A percentile compares a stretch with the other conserved stretches of the same genome.
Evolutionary conservation across 2,113 vertebrate species (phyloP).

Genomic region (Hippocampus comes): DNA sequence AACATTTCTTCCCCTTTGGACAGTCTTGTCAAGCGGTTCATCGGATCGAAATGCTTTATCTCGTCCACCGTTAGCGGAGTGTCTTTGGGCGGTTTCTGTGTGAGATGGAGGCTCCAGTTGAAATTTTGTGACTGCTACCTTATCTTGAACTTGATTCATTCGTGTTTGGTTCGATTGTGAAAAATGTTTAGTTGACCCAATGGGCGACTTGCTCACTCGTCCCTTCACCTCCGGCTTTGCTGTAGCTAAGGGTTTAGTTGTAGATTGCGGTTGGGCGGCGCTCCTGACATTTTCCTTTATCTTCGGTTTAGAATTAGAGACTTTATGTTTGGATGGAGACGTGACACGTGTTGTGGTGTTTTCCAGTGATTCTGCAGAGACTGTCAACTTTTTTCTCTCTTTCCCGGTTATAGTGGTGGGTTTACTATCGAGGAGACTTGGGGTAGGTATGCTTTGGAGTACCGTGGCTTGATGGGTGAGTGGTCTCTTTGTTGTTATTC

Average conservation of each 20-base stretch:
- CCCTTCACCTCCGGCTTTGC: constrained; percentile 28
- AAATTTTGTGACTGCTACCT: constrained; percentile 50
- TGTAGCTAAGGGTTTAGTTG: constrained; percentile 13
- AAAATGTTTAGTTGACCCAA: constrained; percentile 27
- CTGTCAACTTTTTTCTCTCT: constrained; percentile 18
- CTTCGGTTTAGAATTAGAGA: constrained; percentile 24
- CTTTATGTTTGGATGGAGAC: constrained; percentile 19
- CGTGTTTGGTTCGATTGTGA: constrained; percentile 31
- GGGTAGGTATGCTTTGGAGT: constrained; percentile 48
- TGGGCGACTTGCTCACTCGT: constrained; percentile 10
- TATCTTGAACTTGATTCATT: constrained; percentile 27
- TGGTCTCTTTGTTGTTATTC: constrained; percentile 25
- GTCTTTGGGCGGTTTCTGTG: constrained; percentile 17
- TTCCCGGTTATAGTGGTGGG: neutral
- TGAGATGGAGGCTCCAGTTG: constrained; percentile 62
- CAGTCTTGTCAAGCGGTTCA: constrained; percentile 24
- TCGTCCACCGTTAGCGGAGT: constrained; percentile 24
- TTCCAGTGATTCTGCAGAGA: neutral
- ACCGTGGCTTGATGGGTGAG: constrained; percentile 29
- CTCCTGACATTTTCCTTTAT: constrained; percentile 20
- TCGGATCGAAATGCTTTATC: constrained; percentile 33
- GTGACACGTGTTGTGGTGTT: constrained; percentile 25
- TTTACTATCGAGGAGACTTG: constrained; percentile 25
- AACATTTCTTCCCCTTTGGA: neutral
- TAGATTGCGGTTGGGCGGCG: constrained; percentile 9